These are phyloP conservation scores for Coenonympha arcania DNA, from an alignment of 2,888 invertebrate species.

Conservation along the genomic window DNA sequence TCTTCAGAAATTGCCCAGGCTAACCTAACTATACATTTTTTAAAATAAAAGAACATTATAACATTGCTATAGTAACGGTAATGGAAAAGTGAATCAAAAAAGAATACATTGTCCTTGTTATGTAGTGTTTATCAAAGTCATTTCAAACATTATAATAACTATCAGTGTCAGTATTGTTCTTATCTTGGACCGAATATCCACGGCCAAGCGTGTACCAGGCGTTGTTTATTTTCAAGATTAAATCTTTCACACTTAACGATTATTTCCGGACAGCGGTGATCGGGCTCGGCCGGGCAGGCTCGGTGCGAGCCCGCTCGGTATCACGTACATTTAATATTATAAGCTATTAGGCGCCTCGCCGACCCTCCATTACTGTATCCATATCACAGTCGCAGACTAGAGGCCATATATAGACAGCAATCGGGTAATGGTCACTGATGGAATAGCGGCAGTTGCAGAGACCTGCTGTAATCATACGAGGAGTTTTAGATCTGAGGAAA, in stretches of 20 bases:
- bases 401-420: too few relatives aligned
- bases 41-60: too few relatives aligned
- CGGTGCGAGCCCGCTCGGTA: conserved; percentile 35
- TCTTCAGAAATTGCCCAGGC: too few relatives aligned
- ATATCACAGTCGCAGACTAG: conserved; percentile 43
- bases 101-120: too few relatives aligned
- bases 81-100: too few relatives aligned
- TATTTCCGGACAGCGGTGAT: conserved; percentile 47
- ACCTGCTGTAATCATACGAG: too few relatives aligned
- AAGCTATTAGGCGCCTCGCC: conserved; percentile 69
- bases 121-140: not conserved
- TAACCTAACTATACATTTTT: too few relatives aligned
- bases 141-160: not conserved
- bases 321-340: conserved; percentile 71
- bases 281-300: conserved; percentile 18
- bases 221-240: conserved; percentile 32
- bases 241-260: conserved; percentile 44
- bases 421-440: too few relatives aligned
- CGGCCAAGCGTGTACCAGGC: conserved; percentile 9
- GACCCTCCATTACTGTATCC: conserved; percentile 69
- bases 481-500: too few relatives aligned
- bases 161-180: conserved; percentile 1
- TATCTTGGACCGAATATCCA: conserved; percentile 13
- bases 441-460: too few relatives aligned
- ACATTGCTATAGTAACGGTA: too few relatives aligned